Percentiles rank a stretch among this genome's conserved stretches.
These are phyloP conservation scores for Sinodicranocentrus sp. DNA, from an alignment of 2,888 invertebrate genomes.

Conservation along the genomic window DNA sequence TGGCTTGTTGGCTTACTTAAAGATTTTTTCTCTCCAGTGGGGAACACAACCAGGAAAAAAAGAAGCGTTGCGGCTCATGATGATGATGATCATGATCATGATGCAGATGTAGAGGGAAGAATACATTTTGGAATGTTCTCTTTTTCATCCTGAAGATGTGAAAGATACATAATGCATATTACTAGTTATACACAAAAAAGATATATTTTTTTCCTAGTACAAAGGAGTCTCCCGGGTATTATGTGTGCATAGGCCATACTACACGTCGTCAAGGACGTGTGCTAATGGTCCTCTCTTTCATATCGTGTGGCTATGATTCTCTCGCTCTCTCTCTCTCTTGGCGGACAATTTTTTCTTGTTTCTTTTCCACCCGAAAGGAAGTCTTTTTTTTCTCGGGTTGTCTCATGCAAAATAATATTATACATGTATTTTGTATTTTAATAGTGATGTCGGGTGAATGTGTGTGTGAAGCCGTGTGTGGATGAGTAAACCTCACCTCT, in stretches of 20 bases:
- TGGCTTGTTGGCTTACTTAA: too few relatives aligned
- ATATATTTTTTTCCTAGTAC: slow-evolving; percentile 24
- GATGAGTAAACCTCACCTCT: not conserved
- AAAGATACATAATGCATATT: not conserved
- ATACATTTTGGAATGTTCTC: slow-evolving; percentile 1
- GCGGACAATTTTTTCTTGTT: not conserved
- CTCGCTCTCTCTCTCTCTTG: slow-evolving; percentile 1
- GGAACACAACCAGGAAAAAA: too few relatives aligned
- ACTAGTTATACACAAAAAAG: not conserved
- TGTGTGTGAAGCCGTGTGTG: not conserved
- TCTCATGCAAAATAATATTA: not conserved
- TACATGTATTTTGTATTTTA: slow-evolving; percentile 3
- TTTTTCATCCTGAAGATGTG: slow-evolving; percentile 5
- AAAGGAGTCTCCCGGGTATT: slow-evolving; percentile 57
- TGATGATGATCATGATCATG: slow-evolving; percentile 44
- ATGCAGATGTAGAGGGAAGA: slow-evolving; percentile 32
- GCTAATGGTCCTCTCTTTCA: slow-evolving; percentile 34
- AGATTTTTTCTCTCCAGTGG: too few relatives aligned
- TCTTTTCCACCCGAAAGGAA: not conserved
- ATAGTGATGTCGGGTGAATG: not conserved
- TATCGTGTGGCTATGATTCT: too few relatives aligned
- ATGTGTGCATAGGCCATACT: slow-evolving; percentile 42
- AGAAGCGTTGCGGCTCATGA: slow-evolving; percentile 36
- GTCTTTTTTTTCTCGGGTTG: not conserved
- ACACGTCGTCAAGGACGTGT: slow-evolving; percentile 60